Evolutionary conservation across 2,888 invertebrate species (phyloP).

Genomic region (Chymomyza amoena): DNA sequence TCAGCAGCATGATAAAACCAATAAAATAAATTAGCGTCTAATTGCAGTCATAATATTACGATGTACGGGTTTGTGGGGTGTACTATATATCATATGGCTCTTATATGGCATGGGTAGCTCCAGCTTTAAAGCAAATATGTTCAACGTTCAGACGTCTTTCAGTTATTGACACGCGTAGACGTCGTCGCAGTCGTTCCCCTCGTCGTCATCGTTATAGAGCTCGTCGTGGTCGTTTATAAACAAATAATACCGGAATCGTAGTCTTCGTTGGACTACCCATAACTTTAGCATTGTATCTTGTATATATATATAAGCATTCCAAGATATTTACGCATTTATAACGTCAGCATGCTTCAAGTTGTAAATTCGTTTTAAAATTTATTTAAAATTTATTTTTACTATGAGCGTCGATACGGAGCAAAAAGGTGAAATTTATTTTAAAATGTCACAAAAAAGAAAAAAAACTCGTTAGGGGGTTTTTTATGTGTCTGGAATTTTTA

Average conservation of each 20-base stretch:
- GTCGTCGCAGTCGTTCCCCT: not conserved
- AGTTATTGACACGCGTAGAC: slow-evolving; percentile 52
- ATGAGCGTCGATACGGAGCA: not conserved
- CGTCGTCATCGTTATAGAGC: too few species aligned
- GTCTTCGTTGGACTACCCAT: not conserved
- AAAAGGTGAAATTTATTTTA: not conserved
- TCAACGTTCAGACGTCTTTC: slow-evolving; percentile 52
- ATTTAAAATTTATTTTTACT: not conserved
- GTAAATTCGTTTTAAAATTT: not conserved
- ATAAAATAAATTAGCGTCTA: slow-evolving; percentile 36
- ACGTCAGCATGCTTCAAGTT: not conserved
- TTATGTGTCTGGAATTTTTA: not conserved
- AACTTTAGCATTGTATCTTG: too few species aligned
- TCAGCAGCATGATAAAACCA: slow-evolving; percentile 42
- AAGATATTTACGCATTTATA: not conserved
- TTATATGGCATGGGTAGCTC: not conserved
- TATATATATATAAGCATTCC: not conserved
- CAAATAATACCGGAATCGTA: not conserved
- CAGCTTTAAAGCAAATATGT: slow-evolving; percentile 27
- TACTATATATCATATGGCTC: not conserved
- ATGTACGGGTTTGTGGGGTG: not conserved
- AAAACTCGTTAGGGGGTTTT: not conserved
- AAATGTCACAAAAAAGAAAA: not conserved
- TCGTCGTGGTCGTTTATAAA: slow-evolving; percentile 7
- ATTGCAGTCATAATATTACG: slow-evolving; percentile 38